Percentiles rank a stretch among this genome's conserved stretches.
These are phyloP conservation scores for Syngnathus rostellatus DNA, from an alignment of 2,797 vertebrate genomes.

Conservation along the genomic window DNA sequence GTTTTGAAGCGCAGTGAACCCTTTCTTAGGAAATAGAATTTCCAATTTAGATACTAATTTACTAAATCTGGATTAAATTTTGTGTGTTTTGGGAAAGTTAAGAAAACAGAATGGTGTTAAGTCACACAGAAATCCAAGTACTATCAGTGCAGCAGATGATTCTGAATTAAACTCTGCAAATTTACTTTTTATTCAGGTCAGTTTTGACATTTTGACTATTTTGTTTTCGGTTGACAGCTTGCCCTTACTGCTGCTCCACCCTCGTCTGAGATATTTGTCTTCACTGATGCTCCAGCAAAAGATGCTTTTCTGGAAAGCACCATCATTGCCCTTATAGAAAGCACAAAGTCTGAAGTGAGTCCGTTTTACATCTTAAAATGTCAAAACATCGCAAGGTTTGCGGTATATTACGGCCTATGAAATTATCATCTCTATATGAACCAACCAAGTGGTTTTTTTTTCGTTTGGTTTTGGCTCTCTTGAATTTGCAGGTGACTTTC, in stretches of 20 bases:
- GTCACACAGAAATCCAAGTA: neutral
- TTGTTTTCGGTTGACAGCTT: conserved; percentile 35
- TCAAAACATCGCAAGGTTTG: neutral
- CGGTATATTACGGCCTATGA: neutral
- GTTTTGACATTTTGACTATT: neutral
- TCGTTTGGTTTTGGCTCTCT: neutral
- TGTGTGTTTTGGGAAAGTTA: neutral
- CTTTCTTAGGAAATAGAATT: neutral
- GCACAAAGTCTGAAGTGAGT: conserved; percentile 55
- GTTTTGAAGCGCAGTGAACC: neutral
- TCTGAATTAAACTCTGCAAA: neutral
- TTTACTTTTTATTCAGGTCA: neutral
- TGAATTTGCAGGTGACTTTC: conserved; percentile 53
- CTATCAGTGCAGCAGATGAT: neutral
- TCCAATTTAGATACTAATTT: neutral
- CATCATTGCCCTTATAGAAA: conserved; percentile 54
- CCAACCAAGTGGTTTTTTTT: too few relatives aligned
- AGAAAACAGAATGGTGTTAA: neutral
- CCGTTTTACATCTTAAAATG: neutral
- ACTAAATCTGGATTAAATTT: neutral
- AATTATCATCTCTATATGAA: neutral
- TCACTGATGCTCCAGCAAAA: conserved; percentile 67
- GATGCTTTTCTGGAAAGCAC: conserved; percentile 45
- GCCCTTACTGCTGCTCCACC: conserved; percentile 58
- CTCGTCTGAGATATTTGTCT: conserved; percentile 65